Base-by-base conservation (phyloP, 2,113 vertebrate species). In the Ceuthmochares aereus region DNA sequence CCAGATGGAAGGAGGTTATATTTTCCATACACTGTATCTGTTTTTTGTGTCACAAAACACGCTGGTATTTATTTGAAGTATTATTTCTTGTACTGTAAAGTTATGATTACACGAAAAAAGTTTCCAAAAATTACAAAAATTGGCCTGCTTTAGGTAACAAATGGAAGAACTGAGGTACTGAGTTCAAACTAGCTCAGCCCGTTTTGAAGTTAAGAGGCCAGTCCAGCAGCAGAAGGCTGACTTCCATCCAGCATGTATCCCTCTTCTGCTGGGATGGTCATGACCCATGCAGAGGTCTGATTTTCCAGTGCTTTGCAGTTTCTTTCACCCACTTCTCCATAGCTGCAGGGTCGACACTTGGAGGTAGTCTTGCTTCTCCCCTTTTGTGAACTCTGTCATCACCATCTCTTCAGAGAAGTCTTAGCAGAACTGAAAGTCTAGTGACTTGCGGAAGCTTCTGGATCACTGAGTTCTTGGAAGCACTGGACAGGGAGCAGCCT, bases 1-100 rank as follows among this genome's bases (percentile, higher is more conserved):
- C 97, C 97, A 97, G 89, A 97, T 92, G 94, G 95, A 96, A 96
- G 79, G 23, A 88, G 72, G 78, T 93, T 96, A 91, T 91, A 89
- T 97, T 97, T 97, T 96, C 97, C 96, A 94, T 93, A 93, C 40
- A 55, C 52, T 85, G 21, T 95, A 93, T 97, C 95, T 96, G 93
- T 0, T 2, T 81, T 96, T 84, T 93, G 69, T 96, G 96, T 96
- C 94, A 93, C 90, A 96, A 86, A 95, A 93, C 74, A 69, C 15
- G 27, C 73, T 23, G 70, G 83, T 96, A 95, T 95, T 97, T 96
- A 96, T 87, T 94, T 96, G 88, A 95, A 84, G 90, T 77, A 49
- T 74, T 91, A 81, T 93, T 88, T 82, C 78, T 89, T 90, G 59
- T 93, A 85, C 78, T 0, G 0, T 90, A 67, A 42, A 69, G 81